Base-by-base conservation (phyloP, 1,140 invertebrate genomes). In the Sarcophaga peregrina region DNA sequence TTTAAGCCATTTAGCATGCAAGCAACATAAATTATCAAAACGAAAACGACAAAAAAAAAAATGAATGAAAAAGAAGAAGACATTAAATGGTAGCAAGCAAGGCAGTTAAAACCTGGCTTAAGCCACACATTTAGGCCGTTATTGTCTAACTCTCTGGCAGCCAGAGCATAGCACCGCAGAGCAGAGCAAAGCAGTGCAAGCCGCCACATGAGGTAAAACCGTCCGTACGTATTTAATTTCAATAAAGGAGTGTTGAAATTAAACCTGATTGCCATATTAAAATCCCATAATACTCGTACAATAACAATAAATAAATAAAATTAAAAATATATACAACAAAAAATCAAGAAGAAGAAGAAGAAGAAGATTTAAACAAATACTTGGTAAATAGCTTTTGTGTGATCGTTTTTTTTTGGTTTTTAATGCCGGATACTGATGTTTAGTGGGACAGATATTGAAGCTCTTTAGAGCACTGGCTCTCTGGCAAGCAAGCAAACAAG, bases 191-290 rank as follows among this genome's bases (percentile, higher is more conserved):
- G n/a, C n/a, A n/a, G n/a, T n/a, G n/a, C n/a, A n/a, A n/a, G n/a
- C n/a, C n/a, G 54, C 54, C 54, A 58, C 3, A 58, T 10, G 25
- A 37, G 25, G 25, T 37, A 37, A 37, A 37, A 37, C n/a, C n/a
- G n/a, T n/a, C n/a, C 25, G 25, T 37, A 37, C 10, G 54, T 58
- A 58, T 58, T 58, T 58, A n/a, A 58, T 58, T 58, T 58, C 54
- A 58, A 58, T 58, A 13, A 58, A 58, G 54, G 54, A 58, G 54
- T 58, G 54, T 58, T 58, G 54, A 58, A 58, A 58, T 58, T 58
- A 58, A 58, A 58, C 54, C 54, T 58, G 54, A 58, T 58, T 58
- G 54, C 54, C 54, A 58, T 58, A 58, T 58, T 58, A 58, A 58
- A 58, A 58, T 37, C 25, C 25, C 6, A 58, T 15, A 58, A 58